These are phyloP conservation scores for Sebastes wilsoni DNA, from an alignment of 2,797 vertebrate genomes.

Conservation along the genomic window DNA sequence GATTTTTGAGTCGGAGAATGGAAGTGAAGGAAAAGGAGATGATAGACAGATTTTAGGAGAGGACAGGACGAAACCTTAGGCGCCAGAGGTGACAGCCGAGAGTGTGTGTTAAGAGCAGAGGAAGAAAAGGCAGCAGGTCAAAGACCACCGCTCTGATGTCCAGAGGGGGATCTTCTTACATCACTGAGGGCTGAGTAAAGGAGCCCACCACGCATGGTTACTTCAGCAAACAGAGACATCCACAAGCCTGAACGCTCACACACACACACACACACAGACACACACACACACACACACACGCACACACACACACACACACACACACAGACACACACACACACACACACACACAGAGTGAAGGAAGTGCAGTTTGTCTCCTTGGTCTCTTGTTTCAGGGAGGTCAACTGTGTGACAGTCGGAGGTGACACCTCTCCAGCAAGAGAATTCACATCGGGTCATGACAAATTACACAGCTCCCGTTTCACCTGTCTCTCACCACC, in stretches of 20 bases:
- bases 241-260: slow-evolving; percentile 19
- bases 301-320: neutral
- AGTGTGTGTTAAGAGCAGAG: slow-evolving; percentile 59
- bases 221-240: slow-evolving; percentile 67
- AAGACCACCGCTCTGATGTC: slow-evolving; percentile 71
- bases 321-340: neutral
- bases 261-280: neutral
- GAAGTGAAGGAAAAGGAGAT: slow-evolving; percentile 37
- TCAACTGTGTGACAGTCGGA: slow-evolving; percentile 74
- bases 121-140: slow-evolving; percentile 72
- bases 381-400: slow-evolving; percentile 71
- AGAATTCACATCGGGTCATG: slow-evolving; percentile 55
- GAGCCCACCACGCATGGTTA: slow-evolving; percentile 80
- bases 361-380: slow-evolving; percentile 63
- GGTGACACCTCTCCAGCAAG: slow-evolving; percentile 64
- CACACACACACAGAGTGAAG: slow-evolving; percentile 19
- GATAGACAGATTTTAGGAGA: slow-evolving; percentile 43
- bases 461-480: slow-evolving; percentile 65
- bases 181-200: slow-evolving; percentile 64
- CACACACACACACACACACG: neutral
- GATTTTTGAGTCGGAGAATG: neutral
- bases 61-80: slow-evolving; percentile 37
- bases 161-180: slow-evolving; percentile 79
- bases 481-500: slow-evolving; percentile 60
- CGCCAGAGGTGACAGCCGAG: slow-evolving; percentile 71